A percentile compares a stretch with the other conserved stretches of the same genome.
Evolutionary conservation across 2,113 vertebrate species (phyloP).

Genomic region (Odobenus rosmarus): DNA sequence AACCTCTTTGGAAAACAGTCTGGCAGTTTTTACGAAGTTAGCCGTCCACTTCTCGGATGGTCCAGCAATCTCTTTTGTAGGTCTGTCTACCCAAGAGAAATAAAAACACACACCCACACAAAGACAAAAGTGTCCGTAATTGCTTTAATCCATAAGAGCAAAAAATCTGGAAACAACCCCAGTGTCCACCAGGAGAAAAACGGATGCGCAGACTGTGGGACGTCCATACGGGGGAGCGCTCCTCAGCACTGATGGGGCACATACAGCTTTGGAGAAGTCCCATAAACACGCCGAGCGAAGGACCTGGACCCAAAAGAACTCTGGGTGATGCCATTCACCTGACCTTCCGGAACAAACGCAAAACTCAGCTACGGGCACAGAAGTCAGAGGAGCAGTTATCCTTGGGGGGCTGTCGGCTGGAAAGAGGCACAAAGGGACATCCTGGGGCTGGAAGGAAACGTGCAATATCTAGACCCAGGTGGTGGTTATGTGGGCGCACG

Average conservation of each 20-base stretch:
- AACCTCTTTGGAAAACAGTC: background rate
- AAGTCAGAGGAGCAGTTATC: background rate
- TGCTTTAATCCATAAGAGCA: background rate
- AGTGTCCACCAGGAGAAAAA: fast-evolving
- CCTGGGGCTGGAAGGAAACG: background rate
- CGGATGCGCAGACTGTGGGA: fast-evolving
- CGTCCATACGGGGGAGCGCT: fast-evolving
- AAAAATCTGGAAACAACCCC: background rate
- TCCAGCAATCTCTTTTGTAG: no score
- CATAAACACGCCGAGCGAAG: fast-evolving
- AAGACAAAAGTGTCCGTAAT: background rate
- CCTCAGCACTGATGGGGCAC: fast-evolving
- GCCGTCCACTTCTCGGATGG: fast-evolving
- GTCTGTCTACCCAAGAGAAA: background rate
- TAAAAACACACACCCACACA: background rate
- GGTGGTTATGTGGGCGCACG: fast-evolving
- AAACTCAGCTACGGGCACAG: background rate
- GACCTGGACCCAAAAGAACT: background rate
- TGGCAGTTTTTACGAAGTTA: background rate
- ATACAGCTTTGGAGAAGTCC: fast-evolving
- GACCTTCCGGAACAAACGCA: background rate
- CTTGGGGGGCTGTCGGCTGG: no score
- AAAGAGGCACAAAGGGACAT: background rate
- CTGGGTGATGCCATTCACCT: fast-evolving
- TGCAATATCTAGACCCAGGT: fast-evolving